Percentiles rank a stretch among this genome's conserved stretches.
Conservation (phyloP, 2,113 vertebrate species). For the Myanophis thanlyinensis region DNA sequence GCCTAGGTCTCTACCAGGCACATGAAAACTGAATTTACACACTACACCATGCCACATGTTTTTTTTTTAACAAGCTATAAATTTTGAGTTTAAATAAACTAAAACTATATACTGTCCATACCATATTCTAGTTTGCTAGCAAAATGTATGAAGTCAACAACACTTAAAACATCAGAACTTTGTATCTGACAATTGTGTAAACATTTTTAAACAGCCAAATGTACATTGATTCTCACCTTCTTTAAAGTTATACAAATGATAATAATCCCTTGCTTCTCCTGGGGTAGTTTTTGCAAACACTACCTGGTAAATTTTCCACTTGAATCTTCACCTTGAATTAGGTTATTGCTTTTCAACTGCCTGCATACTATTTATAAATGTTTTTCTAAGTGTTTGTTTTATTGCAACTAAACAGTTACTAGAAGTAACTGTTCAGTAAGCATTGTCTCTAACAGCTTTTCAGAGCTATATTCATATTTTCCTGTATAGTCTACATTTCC, state of each 20-base stretch:
- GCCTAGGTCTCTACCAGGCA: background rate
- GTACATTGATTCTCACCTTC: background rate
- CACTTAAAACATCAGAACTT: background rate
- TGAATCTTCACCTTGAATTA: background rate
- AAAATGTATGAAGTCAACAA: background rate
- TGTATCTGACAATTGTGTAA: background rate
- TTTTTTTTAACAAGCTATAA: background rate
- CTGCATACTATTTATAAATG: background rate
- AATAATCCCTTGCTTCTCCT: background rate
- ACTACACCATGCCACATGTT: background rate
- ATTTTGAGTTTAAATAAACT: background rate
- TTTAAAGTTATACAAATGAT: background rate
- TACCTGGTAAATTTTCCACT: background rate
- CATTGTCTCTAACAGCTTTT: background rate
- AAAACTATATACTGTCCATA: background rate
- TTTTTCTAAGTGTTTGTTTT: background rate
- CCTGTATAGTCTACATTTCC: background rate
- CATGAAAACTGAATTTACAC: background rate
- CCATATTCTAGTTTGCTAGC: background rate
- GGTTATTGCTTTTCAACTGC: background rate
- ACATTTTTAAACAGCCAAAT: background rate
- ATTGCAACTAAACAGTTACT: background rate
- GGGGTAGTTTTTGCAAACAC: background rate
- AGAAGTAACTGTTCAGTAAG: background rate
- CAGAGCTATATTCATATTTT: background rate